Evolutionary conservation across 2,797 vertebrate species (phyloP), one percentile per base, ranked within the genome.

Genomic region (Prunella strophiata): DNA sequence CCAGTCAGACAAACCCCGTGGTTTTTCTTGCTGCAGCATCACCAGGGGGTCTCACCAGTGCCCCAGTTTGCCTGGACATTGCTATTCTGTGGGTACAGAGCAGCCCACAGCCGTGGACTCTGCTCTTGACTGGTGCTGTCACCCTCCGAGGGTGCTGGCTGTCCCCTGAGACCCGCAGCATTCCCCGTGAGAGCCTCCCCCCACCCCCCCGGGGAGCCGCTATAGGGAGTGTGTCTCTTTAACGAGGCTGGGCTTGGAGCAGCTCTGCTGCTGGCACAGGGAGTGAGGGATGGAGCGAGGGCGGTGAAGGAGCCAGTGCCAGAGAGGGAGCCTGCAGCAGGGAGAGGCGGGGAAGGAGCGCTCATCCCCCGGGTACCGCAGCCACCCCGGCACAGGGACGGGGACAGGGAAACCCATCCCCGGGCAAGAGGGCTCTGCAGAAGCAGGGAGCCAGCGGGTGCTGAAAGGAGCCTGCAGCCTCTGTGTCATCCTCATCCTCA

Each of bases 171-270:
- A 58, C 27, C 42, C 62, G 20, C 87, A 34, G 30, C 1, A 2
- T 8, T 63, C 32, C 66, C 54, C 3, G 1, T 16, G 76, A 87
- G 93, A 89, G 52, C 54, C 34, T 73, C 43, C 45, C 40, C 26
- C 48, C 5, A 5, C 75, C 22, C 61, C 85, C 10, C 30, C 89
- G 4, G 71, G 85, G 86, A 65, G 43, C 55, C 50, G 3, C 73
- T 86, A 82, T 65, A 15, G 82, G 85, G 91, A 57, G 75, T 77
- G 92, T 97, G 95, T 96, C 97, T 95, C 97, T 97, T 97, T 97
- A 97, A 97, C 34, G 93, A 97, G 97, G 96, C 96, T 93, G 96
- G 91, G 96, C 96, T 96, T 94, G 96, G 90, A 97, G 91, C 94
- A 85, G 95, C 95, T 94, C 92, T 72, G 91, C 96, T 85, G 93